A percentile compares a stretch with the other conserved stretches of the same genome.
phyloP scores from a whole-genome alignment of 2,888 invertebrate species.

The Pasiphila rectangulata region DNA sequence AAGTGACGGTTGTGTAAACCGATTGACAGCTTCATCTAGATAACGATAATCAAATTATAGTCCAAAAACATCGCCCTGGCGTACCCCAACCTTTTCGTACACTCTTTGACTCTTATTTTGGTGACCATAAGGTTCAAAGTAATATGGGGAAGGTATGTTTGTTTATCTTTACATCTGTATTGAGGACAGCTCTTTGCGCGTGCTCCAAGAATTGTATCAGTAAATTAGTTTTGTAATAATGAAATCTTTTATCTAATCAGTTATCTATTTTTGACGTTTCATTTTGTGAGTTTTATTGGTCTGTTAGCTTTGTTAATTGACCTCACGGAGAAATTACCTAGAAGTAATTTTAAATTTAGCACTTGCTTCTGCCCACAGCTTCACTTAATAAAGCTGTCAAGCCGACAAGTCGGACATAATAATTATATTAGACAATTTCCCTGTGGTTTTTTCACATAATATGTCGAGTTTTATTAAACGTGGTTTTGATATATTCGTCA shows the following conservation, averaged over 20 bases:
- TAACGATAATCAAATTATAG: slow-evolving; percentile 71
- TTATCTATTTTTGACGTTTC: slow-evolving; percentile 18
- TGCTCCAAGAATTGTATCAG: slow-evolving; percentile 47
- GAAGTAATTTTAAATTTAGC: too few species aligned
- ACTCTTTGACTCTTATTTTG: slow-evolving; percentile 8
- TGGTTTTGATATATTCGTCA: too few species aligned
- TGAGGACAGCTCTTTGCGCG: slow-evolving; percentile 57
- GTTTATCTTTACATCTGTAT: slow-evolving; percentile 43
- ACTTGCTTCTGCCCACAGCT: too few species aligned
- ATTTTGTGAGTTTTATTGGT: slow-evolving; percentile 13
- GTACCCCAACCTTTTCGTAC: slow-evolving; percentile 23
- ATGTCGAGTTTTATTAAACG: too few species aligned
- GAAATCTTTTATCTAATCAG: slow-evolving; percentile 37
- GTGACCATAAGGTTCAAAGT: slow-evolving; percentile 5
- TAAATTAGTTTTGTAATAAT: slow-evolving; percentile 51
- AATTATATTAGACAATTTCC: too few species aligned
- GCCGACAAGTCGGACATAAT: too few species aligned
- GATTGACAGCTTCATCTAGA: slow-evolving; percentile 75
- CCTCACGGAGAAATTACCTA: too few species aligned
- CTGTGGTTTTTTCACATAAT: too few species aligned
- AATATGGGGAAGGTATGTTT: slow-evolving; percentile 15
- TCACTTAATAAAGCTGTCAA: too few species aligned
- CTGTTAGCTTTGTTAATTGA: too few species aligned
- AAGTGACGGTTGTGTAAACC: slow-evolving; percentile 59
- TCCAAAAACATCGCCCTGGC: slow-evolving; percentile 22